Evolutionary conservation across 1,140 invertebrate species (phyloP).

Genomic region (Helicorthomorpha holstii): DNA sequence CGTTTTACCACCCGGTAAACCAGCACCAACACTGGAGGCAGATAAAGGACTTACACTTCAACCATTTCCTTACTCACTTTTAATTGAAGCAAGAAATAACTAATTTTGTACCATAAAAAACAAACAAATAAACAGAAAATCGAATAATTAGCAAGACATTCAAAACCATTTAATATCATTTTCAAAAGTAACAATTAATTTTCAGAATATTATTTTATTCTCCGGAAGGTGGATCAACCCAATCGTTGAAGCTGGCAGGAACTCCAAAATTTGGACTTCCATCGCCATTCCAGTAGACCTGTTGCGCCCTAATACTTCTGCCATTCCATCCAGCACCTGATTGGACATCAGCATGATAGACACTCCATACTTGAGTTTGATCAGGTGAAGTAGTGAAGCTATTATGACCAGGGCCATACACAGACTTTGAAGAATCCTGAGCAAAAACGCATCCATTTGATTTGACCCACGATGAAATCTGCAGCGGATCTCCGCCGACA

Average conservation of each 20-base stretch:
- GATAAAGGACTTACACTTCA: too few species aligned
- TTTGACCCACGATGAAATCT: not conserved
- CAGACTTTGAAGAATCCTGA: not conserved
- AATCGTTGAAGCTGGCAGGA: not conserved
- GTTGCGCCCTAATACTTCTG: not conserved
- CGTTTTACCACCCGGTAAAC: too few species aligned
- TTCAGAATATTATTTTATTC: too few species aligned
- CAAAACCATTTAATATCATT: too few species aligned
- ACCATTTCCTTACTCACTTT: too few species aligned
- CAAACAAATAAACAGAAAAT: too few species aligned
- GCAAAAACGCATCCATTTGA: not conserved
- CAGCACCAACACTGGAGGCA: too few species aligned
- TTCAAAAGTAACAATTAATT: too few species aligned
- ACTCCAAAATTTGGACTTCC: not conserved
- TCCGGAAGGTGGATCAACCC: not conserved
- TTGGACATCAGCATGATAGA: not conserved
- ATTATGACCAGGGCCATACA: not conserved
- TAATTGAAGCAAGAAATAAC: too few species aligned
- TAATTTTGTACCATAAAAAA: too few species aligned
- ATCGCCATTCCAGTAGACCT: not conserved
- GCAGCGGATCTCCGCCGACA: not conserved
- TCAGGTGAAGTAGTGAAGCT: not conserved
- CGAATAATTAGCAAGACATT: too few species aligned
- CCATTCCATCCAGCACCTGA: not conserved
- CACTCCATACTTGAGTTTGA: not conserved